Percentiles rank a stretch among this genome's conserved stretches.
Conservation (phyloP, 64 coral and sea anemone species). For the Porites lutea region DNA sequence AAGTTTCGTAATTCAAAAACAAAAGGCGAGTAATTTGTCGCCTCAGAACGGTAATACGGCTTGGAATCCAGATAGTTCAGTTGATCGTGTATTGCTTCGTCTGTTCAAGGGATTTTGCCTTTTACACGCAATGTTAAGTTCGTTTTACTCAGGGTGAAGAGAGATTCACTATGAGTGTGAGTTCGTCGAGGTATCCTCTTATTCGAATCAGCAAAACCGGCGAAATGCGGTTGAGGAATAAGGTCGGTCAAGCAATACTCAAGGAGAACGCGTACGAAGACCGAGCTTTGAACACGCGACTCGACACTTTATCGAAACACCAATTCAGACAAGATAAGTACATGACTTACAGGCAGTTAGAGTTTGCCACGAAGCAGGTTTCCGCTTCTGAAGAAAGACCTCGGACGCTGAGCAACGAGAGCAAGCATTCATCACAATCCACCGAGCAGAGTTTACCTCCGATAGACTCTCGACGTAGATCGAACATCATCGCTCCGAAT, state of each 20-base stretch:
- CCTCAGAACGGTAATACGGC: no score
- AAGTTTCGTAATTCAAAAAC: conserved; percentile 21
- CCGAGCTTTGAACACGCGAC: conserved; percentile 68
- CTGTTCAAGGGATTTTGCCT: neutral
- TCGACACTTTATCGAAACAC: conserved; percentile 69
- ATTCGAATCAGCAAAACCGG: conserved; percentile 92
- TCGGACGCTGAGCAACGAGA: conserved; percentile 59
- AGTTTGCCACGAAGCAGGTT: conserved; percentile 87
- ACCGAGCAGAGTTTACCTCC: conserved; percentile 61
- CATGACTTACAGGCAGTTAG: conserved; percentile 90
- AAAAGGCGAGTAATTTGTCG: neutral
- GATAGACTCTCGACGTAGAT: conserved; percentile 14
- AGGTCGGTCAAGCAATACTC: conserved; percentile 82
- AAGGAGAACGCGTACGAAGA: conserved; percentile 94
- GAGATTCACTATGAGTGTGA: conserved; percentile 63
- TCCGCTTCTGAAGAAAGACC: conserved; percentile 88
- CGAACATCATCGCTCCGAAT: conserved; percentile 18
- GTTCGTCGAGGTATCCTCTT: conserved; percentile 75
- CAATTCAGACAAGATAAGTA: conserved; percentile 87
- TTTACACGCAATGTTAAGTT: neutral
- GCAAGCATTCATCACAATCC: neutral
- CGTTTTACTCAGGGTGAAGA: neutral
- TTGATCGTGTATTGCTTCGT: neutral
- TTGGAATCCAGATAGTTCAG: neutral
- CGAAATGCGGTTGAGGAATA: conserved; percentile 90